Evolutionary conservation across 1,140 invertebrate genomes (phyloP), one percentile per base, ranked within the genome.

Genomic region (Drosophila parvula): DNA sequence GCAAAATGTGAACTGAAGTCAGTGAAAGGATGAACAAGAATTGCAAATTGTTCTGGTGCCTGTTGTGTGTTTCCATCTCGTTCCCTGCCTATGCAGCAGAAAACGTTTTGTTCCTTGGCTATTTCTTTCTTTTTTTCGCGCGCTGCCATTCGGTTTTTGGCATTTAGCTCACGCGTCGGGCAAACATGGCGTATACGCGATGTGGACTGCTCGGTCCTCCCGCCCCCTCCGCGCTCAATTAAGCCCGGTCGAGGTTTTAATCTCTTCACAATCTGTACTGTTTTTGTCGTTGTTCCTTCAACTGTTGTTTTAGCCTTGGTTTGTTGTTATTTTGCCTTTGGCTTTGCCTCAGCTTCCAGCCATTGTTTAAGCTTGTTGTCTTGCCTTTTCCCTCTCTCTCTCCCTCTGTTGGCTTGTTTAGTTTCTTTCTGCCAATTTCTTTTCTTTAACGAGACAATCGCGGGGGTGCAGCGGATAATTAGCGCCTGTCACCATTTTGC

Each of bases 201-300:
- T 71, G 51, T 48, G 44, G 36, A 59, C 27, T 28, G 34, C 62
- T 41, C 27, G 50, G 11, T 16, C 34, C 16, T 27, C 44, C 38
- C 16, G 30, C 34, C 30, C 8, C 34, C 30, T 11, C 71, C 58
- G 30, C 60, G 79, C 82, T 88, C 82, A 83, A 88, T 86, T 88
- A 86, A 86, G 78, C 57, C 82, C 60, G 58, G 79, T 50, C 64
- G 63, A 62, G 60, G 80, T 82, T 82, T 82, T 82, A 82, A 82
- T 82, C 80, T 82, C 70, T 82, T 75, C 78, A 60, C 69, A 63
- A 64, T 68, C 59, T 60, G n/a, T 71, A n/a, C 12, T 27, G 27
- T 55, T 55, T 55, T 55, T 38, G 34, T 38, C 18, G 47, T 38
- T 57, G 57, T 34, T 68, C 44, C 30, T 44, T 65, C 53, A 5